These are phyloP conservation scores for Lophotis ruficrista DNA, from an alignment of 2,113 vertebrate species.

Conservation along the genomic window DNA sequence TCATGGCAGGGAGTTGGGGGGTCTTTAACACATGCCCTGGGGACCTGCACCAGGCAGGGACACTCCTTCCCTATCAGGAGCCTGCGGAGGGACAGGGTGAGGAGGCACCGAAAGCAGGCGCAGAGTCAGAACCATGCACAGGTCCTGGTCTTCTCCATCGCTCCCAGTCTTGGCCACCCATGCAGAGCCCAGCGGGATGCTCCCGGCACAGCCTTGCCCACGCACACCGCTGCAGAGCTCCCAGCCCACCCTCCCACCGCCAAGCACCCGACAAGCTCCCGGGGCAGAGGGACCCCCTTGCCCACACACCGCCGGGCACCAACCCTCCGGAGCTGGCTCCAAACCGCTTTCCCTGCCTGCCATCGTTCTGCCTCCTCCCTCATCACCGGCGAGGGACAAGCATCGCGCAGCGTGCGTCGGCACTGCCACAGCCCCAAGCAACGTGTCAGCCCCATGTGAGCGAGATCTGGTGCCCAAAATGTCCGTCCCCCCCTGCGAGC, in stretches of 20 bases:
- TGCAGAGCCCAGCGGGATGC: accelerated
- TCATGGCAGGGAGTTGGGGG: background rate
- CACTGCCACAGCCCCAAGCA: background rate
- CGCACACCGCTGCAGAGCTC: background rate
- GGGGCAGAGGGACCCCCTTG: background rate
- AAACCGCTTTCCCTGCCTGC: background rate
- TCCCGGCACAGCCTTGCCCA: background rate
- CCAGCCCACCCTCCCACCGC: background rate
- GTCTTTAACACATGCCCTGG: background rate
- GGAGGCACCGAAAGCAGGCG: background rate
- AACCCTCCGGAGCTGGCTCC: background rate
- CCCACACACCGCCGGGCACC: accelerated
- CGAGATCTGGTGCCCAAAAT: background rate
- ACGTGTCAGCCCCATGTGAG: accelerated
- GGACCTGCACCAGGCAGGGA: background rate
- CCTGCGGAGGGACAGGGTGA: background rate
- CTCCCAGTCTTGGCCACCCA: background rate
- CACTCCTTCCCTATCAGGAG: background rate
- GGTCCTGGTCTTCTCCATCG: background rate
- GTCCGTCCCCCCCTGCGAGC: background rate
- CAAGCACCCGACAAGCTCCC: background rate
- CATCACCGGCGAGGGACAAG: accelerated
- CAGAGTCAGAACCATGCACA: no score
- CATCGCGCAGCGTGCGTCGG: accelerated
- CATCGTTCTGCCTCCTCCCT: accelerated